These are phyloP conservation scores for Xylota sylvarum DNA, from an alignment of 2,888 invertebrate genomes.

Conservation along the genomic window DNA sequence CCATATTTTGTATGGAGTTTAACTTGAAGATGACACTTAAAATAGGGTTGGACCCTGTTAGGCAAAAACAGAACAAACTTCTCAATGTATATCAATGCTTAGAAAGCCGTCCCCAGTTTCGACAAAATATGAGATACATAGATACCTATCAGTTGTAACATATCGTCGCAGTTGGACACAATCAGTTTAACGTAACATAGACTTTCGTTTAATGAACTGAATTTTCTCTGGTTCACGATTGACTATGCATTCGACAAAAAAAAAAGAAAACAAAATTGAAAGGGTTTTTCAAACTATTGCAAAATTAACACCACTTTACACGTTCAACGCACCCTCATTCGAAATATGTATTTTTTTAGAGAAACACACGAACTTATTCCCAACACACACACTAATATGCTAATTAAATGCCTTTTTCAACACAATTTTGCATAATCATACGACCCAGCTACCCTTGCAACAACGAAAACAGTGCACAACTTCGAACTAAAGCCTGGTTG, in stretches of 20 bases:
- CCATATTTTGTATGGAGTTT: too few relatives aligned
- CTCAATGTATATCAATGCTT: too few relatives aligned
- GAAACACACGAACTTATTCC: background rate
- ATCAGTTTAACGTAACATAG: too few relatives aligned
- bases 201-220: too few relatives aligned
- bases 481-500: constrained; percentile 1
- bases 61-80: too few relatives aligned
- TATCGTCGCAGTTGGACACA: too few relatives aligned
- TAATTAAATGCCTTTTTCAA: constrained; percentile 57
- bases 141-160: too few relatives aligned
- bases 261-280: too few relatives aligned
- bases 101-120: too few relatives aligned
- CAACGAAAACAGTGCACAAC: constrained; percentile 26
- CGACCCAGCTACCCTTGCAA: background rate
- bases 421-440: constrained; percentile 31
- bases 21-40: too few relatives aligned
- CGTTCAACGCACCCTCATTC: background rate
- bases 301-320: background rate
- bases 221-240: background rate
- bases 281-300: background rate
- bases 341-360: background rate
- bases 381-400: constrained; percentile 5
- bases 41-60: too few relatives aligned
- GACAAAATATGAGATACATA: too few relatives aligned
- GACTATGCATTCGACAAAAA: background rate